Conservation (phyloP, 1,140 invertebrate genomes). For the Lordiphosa mommai region DNA sequence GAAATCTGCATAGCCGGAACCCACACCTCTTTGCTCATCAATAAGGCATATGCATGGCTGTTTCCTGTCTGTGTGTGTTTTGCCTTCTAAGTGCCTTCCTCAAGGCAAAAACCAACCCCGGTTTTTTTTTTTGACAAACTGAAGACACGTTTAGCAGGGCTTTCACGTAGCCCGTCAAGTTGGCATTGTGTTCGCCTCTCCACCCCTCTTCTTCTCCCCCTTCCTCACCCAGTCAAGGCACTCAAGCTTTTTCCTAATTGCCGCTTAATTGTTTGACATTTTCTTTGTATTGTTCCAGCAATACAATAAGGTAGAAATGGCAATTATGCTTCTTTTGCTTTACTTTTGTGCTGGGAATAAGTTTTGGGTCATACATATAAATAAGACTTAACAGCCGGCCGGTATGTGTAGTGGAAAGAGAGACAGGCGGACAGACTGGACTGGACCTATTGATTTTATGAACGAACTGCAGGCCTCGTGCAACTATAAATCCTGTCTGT, state of each 20-base stretch:
- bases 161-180: conserved; percentile 37
- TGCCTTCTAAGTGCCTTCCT: conserved; percentile 13
- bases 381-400: conserved; percentile 15
- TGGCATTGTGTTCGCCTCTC: not conserved
- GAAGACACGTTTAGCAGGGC: conserved; percentile 68
- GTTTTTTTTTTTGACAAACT: conserved; percentile 27
- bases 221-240: conserved; percentile 10
- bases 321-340: conserved; percentile 40
- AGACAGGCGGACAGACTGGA: conserved; percentile 3
- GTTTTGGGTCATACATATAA: not conserved
- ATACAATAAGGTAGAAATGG: conserved; percentile 21
- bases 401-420: conserved; percentile 19
- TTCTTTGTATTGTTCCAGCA: conserved; percentile 34
- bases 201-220: conserved; percentile 8
- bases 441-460: conserved; percentile 69
- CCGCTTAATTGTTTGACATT: conserved; percentile 71
- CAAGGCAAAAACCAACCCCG: conserved; percentile 2
- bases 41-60: conserved; percentile 54
- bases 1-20: no score
- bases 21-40: conserved; percentile 32
- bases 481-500: conserved; percentile 66
- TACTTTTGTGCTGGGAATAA: conserved; percentile 30
- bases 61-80: conserved; percentile 10
- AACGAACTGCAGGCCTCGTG: conserved; percentile 41
- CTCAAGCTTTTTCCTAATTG: conserved; percentile 57